Base-by-base conservation (phyloP, 2,888 invertebrate species). In the Horisme vitalbata region DNA sequence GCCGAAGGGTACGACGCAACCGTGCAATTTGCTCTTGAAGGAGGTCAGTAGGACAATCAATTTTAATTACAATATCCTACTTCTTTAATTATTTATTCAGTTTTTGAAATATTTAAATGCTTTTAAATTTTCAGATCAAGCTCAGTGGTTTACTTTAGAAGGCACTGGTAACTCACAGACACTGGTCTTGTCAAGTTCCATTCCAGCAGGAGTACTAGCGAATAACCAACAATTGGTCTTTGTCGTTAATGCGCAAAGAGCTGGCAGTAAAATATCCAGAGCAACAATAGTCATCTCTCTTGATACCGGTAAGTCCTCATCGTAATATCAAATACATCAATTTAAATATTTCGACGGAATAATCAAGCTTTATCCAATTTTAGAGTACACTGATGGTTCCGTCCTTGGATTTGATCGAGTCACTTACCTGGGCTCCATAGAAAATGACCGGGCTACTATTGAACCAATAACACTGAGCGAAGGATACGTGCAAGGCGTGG, bases 21-120 rank as follows among this genome's bases (percentile, higher is more conserved):
- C 7, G 64, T 74, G 0, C 20, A 32, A 11, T 72, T 70, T 33
- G 26, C n/a, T 4, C 53, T 75, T 0, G 58, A 59, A 37, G 73
- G 71, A 59, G 70, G 75, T 72, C 5, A 32, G 48, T 41, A 35
- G 5, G 4, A 9, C 13, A 11, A 14, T 23, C 7, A 18, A 18
- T 18, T 6, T 18, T 7, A 6, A 18, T 8, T 2, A 23, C 2
- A 3, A n/a, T n/a, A 28, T 24, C 3, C 30, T 15, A n/a, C n/a
- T n/a, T n/a, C n/a, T 23, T 14, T 4, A 11, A 9, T 32, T 21
- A 8, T 9, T 10, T 39, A 1, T 28, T 1, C 28, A 32, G 36
- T 2, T 1, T 26, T 11, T 10, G 3, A 9, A 9, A 4, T 26
- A 4, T 3, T 11, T 11, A 6, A 27, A 11, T 10, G 12, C 2